These are phyloP conservation scores for Eucriotettix oculatus DNA, from an alignment of 2,888 invertebrate genomes.

Conservation along the genomic window DNA sequence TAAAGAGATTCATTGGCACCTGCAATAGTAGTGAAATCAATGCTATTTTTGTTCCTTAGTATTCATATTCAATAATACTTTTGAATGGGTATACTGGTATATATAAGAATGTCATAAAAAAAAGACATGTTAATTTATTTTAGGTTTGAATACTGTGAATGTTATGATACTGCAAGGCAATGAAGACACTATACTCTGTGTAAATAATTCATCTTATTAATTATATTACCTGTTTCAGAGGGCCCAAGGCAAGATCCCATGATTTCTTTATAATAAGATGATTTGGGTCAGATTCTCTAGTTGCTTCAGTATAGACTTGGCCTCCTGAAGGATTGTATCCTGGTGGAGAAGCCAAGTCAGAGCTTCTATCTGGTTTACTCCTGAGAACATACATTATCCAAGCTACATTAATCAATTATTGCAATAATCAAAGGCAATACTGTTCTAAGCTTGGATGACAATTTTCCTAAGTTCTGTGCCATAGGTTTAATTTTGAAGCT, in stretches of 20 bases:
- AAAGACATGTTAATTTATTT: no score
- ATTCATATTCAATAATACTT: no score
- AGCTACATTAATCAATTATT: no score
- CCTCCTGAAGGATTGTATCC: conserved; percentile 63
- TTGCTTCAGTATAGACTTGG: conserved; percentile 57
- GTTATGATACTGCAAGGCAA: no score
- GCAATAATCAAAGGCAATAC: no score
- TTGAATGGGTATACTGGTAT: no score
- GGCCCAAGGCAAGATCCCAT: conserved; percentile 92
- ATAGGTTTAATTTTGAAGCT: no score
- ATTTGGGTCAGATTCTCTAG: conserved; percentile 67
- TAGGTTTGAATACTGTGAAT: no score
- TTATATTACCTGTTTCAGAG: conserved; percentile 74
- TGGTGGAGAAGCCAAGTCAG: conserved; percentile 49
- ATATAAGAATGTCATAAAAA: no score
- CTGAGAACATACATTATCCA: conserved; percentile 10
- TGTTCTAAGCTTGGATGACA: no score
- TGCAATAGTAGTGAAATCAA: conserved; percentile 17
- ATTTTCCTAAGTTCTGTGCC: no score
- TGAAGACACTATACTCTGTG: no score
- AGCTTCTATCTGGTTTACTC: conserved; percentile 17
- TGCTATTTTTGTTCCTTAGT: neutral
- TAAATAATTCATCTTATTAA: neutral
- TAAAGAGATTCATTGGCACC: conserved; percentile 94
- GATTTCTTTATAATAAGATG: conserved; percentile 82